Conservation (phyloP, 2,888 invertebrate species). For the Drosophila gaucha region DNA sequence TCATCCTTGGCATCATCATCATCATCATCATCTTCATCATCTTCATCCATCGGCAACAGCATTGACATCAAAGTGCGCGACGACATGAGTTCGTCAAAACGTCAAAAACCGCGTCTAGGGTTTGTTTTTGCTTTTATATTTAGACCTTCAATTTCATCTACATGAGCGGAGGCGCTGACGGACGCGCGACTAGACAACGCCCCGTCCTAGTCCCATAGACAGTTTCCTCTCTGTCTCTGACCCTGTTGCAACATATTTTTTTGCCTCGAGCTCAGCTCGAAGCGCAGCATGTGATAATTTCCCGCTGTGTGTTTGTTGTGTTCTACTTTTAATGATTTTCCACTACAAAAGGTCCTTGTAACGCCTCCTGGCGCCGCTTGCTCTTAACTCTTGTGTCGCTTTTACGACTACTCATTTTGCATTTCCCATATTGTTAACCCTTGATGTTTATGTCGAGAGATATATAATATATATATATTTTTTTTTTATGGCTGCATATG, state of each 20-base stretch:
- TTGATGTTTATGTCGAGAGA: background rate
- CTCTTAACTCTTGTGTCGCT: slow-evolving; percentile 21
- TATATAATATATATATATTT: slow-evolving; percentile 4
- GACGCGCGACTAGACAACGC: slow-evolving; percentile 43
- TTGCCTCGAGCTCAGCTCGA: slow-evolving; percentile 45
- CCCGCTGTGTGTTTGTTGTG: slow-evolving; percentile 52
- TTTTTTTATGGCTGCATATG: slow-evolving; percentile 11
- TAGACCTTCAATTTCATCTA: slow-evolving; percentile 59
- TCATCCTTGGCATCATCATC: slow-evolving; percentile 49
- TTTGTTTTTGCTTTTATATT: slow-evolving; percentile 47
- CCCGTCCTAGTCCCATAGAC: background rate
- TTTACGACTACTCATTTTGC: slow-evolving; percentile 28
- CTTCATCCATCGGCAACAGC: slow-evolving; percentile 27
- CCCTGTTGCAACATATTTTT: slow-evolving; percentile 62
- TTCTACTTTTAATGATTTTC: slow-evolving; percentile 76
- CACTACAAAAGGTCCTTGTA: slow-evolving; percentile 66
- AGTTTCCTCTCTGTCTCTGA: slow-evolving; percentile 11
- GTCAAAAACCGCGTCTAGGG: slow-evolving; percentile 44
- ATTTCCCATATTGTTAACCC: slow-evolving; percentile 7
- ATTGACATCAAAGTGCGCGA: slow-evolving; percentile 58
- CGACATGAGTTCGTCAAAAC: slow-evolving; percentile 72
- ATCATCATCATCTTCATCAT: slow-evolving; percentile 22
- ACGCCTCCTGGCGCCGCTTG: slow-evolving; percentile 75
- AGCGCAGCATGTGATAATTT: slow-evolving; percentile 56
- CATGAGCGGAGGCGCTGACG: slow-evolving; percentile 42